phyloP scores from a whole-genome alignment of 2,797 vertebrate species.

The Rhadinocentrus ornatus region DNA sequence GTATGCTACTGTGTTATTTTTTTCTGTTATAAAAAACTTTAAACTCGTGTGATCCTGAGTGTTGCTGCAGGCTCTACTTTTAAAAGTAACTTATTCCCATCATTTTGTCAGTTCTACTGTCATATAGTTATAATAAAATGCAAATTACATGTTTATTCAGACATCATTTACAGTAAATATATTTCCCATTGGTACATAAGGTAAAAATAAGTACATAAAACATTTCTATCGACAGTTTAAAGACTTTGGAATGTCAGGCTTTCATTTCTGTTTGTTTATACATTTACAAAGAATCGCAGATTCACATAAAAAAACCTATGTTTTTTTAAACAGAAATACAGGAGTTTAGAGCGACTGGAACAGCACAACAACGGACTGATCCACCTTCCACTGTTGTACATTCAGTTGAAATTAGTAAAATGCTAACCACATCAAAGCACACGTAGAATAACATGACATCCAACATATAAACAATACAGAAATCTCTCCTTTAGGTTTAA shows the following conservation, averaged over 20 bases:
- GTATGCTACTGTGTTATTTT: not conserved
- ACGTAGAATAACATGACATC: constrained; percentile 55
- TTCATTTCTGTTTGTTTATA: constrained; percentile 60
- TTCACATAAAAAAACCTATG: constrained; percentile 27
- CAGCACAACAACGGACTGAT: constrained; percentile 3
- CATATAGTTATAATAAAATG: constrained; percentile 47
- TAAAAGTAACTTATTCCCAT: not conserved
- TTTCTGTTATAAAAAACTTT: not conserved
- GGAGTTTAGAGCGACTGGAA: constrained; percentile 34
- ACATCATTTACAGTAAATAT: constrained; percentile 71
- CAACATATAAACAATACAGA: constrained; percentile 72
- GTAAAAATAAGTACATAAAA: constrained; percentile 79
- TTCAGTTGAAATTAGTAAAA: constrained; percentile 70
- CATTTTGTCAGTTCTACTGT: not conserved
- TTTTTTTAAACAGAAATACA: constrained; percentile 35
- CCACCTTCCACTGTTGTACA: constrained; percentile 62
- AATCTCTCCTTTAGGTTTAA: constrained; percentile 50
- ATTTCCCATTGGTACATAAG: constrained; percentile 68
- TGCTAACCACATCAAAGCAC: constrained; percentile 61
- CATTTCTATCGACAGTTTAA: constrained; percentile 68
- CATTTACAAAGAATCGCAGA: constrained; percentile 72
- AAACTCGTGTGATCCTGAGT: not conserved
- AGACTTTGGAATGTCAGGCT: constrained; percentile 76
- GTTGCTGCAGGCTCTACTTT: not conserved
- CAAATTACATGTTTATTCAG: constrained; percentile 73